These are phyloP conservation scores for Phacellophora camtschatica DNA, from an alignment of 30 jellyfish, hydroid and myxozoan genomes.

Conservation along the genomic window DNA sequence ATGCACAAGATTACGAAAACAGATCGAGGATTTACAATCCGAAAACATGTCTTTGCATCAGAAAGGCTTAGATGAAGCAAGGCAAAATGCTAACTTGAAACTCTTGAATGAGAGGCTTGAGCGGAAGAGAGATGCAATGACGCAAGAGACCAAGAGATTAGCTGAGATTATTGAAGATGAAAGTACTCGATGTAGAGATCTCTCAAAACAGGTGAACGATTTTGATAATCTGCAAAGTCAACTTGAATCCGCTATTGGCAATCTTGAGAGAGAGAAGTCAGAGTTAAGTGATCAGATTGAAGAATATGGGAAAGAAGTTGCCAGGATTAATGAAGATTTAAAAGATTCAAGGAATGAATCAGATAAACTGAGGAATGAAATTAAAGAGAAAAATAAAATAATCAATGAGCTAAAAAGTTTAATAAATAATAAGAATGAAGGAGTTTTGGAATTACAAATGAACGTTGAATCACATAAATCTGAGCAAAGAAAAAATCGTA, in stretches of 20 bases:
- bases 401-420: background rate
- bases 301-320: constrained; percentile 13
- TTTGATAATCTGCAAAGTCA: constrained; percentile 7
- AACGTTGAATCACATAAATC: constrained; percentile 1
- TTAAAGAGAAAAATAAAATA: constrained; percentile 1
- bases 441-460: constrained; percentile 8
- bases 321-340: constrained; percentile 31
- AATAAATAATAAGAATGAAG: constrained; percentile 17
- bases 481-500: constrained; percentile 14
- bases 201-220: constrained; percentile 43
- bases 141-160: constrained; percentile 48
- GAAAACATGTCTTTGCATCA: constrained; percentile 53
- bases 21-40: constrained; percentile 59
- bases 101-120: constrained; percentile 50
- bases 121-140: constrained; percentile 25
- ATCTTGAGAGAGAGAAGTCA: constrained; percentile 37
- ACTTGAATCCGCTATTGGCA: constrained; percentile 16
- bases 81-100: constrained; percentile 18
- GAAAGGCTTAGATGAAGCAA: constrained; percentile 53
- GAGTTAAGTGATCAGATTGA: constrained; percentile 28
- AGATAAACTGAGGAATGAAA: constrained; percentile 13
- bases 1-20: constrained; percentile 47
- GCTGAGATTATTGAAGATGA: constrained; percentile 52
- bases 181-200: constrained; percentile 40
- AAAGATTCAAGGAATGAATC: constrained; percentile 23